Evolutionary conservation across 2,797 vertebrate species (phyloP).

Genomic region (Nyctibius grandis): DNA sequence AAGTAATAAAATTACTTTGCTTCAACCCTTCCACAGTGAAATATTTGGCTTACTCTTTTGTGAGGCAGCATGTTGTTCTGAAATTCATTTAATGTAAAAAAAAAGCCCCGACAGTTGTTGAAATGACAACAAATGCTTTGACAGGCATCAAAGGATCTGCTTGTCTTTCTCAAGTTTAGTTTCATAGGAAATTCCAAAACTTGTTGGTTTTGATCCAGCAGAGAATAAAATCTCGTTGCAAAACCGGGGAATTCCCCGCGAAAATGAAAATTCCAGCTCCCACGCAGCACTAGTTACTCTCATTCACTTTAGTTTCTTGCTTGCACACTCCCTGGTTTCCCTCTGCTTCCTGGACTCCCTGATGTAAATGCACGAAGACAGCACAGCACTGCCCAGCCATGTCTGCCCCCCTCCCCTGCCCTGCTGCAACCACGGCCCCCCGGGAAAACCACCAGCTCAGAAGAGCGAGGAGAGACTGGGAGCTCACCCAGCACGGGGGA

Average conservation of each 20-base stretch:
- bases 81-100: not conserved
- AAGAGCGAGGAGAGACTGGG: not conserved
- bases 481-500: not conserved
- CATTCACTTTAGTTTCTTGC: not conserved
- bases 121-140: not conserved
- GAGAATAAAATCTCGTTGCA: not conserved
- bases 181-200: not conserved
- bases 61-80: not conserved
- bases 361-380: accelerated
- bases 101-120: not conserved
- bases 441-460: not conserved
- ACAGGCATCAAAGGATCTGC: conserved; percentile 1
- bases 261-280: conserved; percentile 12
- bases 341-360: not conserved
- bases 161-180: not conserved
- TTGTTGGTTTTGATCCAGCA: not conserved
- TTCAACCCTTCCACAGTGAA: not conserved
- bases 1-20: not conserved
- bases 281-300: not conserved
- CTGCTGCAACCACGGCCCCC: not conserved
- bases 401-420: not conserved
- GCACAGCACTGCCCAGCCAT: not conserved
- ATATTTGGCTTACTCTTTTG: not conserved
- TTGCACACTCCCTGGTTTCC: not conserved
- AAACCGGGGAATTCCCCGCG: not conserved